Evolutionary conservation across 2,888 invertebrate species (phyloP).

Genomic region (Sesia bembeciformis): DNA sequence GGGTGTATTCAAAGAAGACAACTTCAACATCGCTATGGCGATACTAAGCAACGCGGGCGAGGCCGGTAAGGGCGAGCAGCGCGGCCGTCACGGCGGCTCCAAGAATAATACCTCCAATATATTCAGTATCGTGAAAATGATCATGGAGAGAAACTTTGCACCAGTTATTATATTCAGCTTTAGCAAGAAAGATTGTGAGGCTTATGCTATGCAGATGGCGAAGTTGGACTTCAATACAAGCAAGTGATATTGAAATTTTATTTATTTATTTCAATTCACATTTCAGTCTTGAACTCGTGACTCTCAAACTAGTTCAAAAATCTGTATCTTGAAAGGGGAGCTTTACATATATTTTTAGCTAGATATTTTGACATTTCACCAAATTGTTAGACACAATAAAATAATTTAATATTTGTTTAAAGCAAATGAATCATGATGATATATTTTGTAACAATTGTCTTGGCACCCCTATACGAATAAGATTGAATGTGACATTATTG

Average conservation of each 20-base stretch:
- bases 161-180: conserved; percentile 99
- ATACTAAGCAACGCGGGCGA: conserved; percentile 88
- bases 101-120: conserved; percentile 85
- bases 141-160: conserved; percentile 97
- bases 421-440: too few species aligned
- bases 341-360: too few species aligned
- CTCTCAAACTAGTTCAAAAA: too few species aligned
- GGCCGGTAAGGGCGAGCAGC: conserved; percentile 86
- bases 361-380: too few species aligned
- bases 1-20: conserved; percentile 97
- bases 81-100: conserved; percentile 83
- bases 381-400: too few species aligned
- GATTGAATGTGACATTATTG: too few species aligned
- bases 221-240: conserved; percentile 96
- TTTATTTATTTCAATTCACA: background rate
- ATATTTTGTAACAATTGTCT: too few species aligned
- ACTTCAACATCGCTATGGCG: conserved; percentile 98
- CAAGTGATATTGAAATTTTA: conserved; percentile 32
- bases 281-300: too few species aligned
- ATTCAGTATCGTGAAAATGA: conserved; percentile 98
- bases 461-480: too few species aligned
- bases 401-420: too few species aligned
- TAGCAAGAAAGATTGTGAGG: conserved; percentile 98
- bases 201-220: conserved; percentile 96
- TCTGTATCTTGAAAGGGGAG: too few species aligned